Evolutionary conservation across 2,888 invertebrate genomes (phyloP).

Genomic region (Drosophila nigricruria): DNA sequence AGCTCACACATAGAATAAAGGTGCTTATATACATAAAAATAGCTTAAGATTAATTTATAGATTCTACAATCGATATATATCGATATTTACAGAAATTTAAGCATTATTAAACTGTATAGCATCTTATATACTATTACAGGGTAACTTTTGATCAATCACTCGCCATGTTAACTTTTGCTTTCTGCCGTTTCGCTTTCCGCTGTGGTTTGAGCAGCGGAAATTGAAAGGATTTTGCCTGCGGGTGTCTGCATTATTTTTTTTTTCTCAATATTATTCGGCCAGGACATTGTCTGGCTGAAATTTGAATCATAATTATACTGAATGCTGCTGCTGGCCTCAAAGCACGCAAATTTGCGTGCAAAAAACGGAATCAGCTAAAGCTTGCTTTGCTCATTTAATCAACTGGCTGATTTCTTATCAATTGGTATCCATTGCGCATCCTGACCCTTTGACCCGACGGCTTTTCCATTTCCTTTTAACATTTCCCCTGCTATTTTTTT

Average conservation of each 20-base stretch:
- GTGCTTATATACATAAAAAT: too few relatives aligned
- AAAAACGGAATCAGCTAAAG: not conserved
- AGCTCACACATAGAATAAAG: too few relatives aligned
- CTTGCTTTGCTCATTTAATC: constrained; percentile 21
- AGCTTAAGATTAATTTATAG: too few relatives aligned
- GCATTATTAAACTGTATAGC: too few relatives aligned
- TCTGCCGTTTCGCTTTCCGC: constrained; percentile 9
- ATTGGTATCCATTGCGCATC: constrained; percentile 44
- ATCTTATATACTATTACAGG: too few relatives aligned
- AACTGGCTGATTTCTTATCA: constrained; percentile 51
- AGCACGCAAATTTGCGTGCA: constrained; percentile 3
- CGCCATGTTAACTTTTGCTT: not conserved
- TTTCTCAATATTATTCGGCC: not conserved
- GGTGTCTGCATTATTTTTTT: constrained; percentile 3
- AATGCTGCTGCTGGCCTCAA: constrained; percentile 18
- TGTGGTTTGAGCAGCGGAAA: constrained; percentile 57
- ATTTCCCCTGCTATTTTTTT: constrained; percentile 8
- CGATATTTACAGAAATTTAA: too few relatives aligned
- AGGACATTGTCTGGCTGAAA: constrained; percentile 57
- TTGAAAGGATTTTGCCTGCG: constrained; percentile 67
- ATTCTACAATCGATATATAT: too few relatives aligned
- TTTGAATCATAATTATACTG: constrained; percentile 68
- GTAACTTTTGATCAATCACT: not conserved
- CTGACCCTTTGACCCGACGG: constrained; percentile 36
- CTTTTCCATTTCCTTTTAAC: constrained; percentile 38